Evolutionary conservation across 2,888 invertebrate genomes (phyloP), one percentile per base, ranked within the genome.

Genomic region (Netelia melanura): DNA sequence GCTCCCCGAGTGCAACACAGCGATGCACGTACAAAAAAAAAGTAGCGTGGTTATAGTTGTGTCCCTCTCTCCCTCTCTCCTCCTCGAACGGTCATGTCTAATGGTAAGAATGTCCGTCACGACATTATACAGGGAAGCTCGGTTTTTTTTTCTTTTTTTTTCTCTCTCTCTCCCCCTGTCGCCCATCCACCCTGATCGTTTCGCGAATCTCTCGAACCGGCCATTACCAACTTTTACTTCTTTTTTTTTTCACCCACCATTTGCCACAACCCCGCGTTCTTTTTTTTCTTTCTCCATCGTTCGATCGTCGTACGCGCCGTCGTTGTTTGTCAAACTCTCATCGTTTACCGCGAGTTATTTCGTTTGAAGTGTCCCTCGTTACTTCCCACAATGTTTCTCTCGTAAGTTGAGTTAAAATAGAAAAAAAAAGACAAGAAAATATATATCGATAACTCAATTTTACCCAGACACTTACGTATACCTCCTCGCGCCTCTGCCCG

Each of bases 151-250:
- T 43, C 21, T 21, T 21, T 21, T 67, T 43, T 64, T 78, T 76
- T 72, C 64, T 61, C 61, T 71, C 58, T 21, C 52, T 21, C 21
- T 21, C 25, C 21, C 75, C 48, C 52, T 61, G 38, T 38, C 6
- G 6, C 38, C 38, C 38, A 38, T 6, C 6, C 8, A 38, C 48
- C n/a, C 8, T 78, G 78, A 72, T 78, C 71, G 68, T 67, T 71
- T 75, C 58, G 67, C 71, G 11, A 52, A 58, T 81, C 62, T 52
- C 52, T 38, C 62, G 11, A 79, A 71, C 79, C 64, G 25, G 54
- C 70, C 71, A 62, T 79, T 79, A 79, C 71, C 71, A 86, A 80
- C 83, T 72, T 78, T 21, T 62, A 52, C 38, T 52, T 17, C 30
- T 38, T 56, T 76, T 62, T 44, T 71, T 54, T 68, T 82, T 44